These are phyloP conservation scores for Sorex fumeus DNA, from an alignment of 2,113 vertebrate genomes.

Conservation along the genomic window DNA sequence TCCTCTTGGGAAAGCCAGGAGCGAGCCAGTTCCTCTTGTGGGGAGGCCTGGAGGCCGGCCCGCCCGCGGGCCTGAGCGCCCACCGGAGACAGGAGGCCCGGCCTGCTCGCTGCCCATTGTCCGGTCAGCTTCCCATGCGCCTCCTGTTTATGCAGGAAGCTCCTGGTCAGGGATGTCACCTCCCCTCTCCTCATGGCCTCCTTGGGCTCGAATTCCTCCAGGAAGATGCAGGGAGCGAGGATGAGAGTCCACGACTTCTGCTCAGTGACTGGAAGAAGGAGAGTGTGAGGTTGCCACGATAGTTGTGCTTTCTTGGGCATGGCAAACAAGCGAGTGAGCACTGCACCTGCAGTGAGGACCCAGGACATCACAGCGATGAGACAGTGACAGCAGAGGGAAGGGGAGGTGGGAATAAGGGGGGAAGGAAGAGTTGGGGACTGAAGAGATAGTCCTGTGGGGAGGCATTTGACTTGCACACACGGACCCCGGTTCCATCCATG, in stretches of 20 bases:
- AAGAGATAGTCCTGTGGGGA: too few relatives aligned
- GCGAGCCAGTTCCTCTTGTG: constrained; percentile 81
- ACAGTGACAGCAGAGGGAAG: too few relatives aligned
- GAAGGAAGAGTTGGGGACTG: too few relatives aligned
- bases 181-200: constrained; percentile 67
- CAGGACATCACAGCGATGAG: too few relatives aligned
- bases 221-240: not conserved
- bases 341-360: too few relatives aligned
- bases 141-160: constrained; percentile 86
- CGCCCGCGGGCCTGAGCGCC: constrained; percentile 41
- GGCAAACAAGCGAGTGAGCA: too few relatives aligned
- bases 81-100: constrained; percentile 81
- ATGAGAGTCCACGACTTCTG: not conserved
- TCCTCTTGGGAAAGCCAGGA: constrained; percentile 81
- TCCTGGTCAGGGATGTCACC: constrained; percentile 70
- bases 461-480: too few relatives aligned
- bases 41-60: constrained; percentile 83
- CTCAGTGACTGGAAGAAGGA: constrained; percentile 3
- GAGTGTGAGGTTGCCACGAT: too few relatives aligned
- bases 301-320: too few relatives aligned
- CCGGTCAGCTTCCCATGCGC: constrained; percentile 66
- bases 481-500: too few relatives aligned
- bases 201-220: constrained; percentile 52
- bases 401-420: too few relatives aligned
- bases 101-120: constrained; percentile 82